phyloP scores from a whole-genome alignment of 2,113 vertebrate species.

The Siphamia tubifer region DNA sequence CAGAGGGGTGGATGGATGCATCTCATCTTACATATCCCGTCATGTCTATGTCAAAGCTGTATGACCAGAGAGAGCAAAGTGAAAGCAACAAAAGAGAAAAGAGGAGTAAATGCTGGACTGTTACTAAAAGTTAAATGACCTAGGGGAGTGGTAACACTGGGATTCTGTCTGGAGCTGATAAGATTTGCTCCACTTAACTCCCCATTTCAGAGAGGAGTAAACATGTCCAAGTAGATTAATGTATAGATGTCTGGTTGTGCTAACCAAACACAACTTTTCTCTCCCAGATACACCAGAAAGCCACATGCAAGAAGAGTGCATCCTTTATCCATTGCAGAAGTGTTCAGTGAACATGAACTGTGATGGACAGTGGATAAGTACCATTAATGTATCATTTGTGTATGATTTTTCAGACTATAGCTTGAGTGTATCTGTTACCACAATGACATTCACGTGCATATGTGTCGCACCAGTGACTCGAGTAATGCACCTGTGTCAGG shows the following conservation, averaged over 20 bases:
- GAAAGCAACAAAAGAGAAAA: slow-evolving; percentile 1
- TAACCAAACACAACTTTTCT: slow-evolving; percentile 18
- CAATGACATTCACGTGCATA: slow-evolving; percentile 61
- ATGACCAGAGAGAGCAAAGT: slow-evolving; percentile 12
- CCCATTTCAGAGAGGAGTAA: slow-evolving; percentile 61
- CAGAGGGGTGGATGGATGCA: slow-evolving; percentile 28
- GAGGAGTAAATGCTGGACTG: slow-evolving; percentile 41
- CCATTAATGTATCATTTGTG: slow-evolving; percentile 12
- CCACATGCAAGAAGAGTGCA: slow-evolving; percentile 35
- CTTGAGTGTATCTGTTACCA: background rate
- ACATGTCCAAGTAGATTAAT: slow-evolving; percentile 60
- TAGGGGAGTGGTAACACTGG: slow-evolving; percentile 55
- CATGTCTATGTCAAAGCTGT: slow-evolving; percentile 36
- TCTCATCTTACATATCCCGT: slow-evolving; percentile 40
- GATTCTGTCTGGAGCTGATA: slow-evolving; percentile 45
- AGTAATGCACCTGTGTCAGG: slow-evolving; percentile 63
- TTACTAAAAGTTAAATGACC: slow-evolving; percentile 79
- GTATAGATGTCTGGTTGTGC: slow-evolving; percentile 6
- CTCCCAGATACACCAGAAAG: slow-evolving; percentile 26
- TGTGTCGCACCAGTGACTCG: slow-evolving; percentile 84
- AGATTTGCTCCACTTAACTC: slow-evolving; percentile 74
- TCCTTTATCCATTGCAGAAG: slow-evolving; percentile 52
- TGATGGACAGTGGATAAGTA: slow-evolving; percentile 38
- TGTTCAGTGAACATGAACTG: background rate
- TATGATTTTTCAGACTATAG: slow-evolving; percentile 14